Conservation (phyloP, 2,888 invertebrate species). For the Magallana nippona region DNA sequence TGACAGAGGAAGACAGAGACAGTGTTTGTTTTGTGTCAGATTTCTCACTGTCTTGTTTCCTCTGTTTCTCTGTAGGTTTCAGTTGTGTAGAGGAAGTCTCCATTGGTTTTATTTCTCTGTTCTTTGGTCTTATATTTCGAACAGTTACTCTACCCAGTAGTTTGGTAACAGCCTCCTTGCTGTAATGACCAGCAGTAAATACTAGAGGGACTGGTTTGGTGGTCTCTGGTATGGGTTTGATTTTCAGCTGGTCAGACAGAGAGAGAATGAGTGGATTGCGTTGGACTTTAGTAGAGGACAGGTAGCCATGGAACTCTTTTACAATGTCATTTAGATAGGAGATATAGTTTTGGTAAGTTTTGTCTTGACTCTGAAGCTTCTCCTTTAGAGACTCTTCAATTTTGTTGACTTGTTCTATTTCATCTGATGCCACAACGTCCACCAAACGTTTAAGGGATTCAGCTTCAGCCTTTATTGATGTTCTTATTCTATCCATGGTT, state of each 20-base stretch:
- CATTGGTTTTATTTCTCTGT: neutral
- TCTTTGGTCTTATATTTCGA: neutral
- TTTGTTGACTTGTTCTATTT: neutral
- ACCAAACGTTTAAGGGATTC: neutral
- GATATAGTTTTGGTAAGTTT: neutral
- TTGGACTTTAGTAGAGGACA: too few species aligned
- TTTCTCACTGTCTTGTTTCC: neutral
- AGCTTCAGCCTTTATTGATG: neutral
- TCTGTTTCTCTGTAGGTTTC: neutral
- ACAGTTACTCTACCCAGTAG: neutral
- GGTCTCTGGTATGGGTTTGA: neutral
- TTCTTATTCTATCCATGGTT: neutral
- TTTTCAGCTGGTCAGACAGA: neutral
- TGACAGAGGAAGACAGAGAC: neutral
- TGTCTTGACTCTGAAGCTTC: neutral
- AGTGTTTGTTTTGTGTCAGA: neutral
- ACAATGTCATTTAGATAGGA: neutral
- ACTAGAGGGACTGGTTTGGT: neutral
- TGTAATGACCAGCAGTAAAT: neutral
- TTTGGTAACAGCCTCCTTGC: neutral
- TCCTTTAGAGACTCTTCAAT: neutral
- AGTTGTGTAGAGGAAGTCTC: neutral
- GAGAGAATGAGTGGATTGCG: neutral
- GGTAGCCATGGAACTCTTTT: neutral
- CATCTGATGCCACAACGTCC: neutral